Conservation (phyloP, 1,140 invertebrate species). For the Drosophila dunni region DNA sequence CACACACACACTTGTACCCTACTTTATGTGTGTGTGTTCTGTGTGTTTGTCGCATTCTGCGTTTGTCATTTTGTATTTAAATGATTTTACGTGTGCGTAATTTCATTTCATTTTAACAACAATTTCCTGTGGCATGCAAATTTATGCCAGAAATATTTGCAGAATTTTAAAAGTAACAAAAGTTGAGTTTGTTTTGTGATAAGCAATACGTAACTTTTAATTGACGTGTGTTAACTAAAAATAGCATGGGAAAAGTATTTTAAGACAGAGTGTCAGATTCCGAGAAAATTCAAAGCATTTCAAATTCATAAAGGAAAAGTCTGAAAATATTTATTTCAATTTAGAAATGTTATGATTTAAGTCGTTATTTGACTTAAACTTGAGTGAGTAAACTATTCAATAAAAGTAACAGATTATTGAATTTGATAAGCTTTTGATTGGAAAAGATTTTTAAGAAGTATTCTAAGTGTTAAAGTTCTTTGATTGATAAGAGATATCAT, state of each 20-base stretch:
- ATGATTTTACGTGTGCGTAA: slow-evolving; percentile 70
- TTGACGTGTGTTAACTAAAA: slow-evolving; percentile 14
- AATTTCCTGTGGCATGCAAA: slow-evolving; percentile 61
- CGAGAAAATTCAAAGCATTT: no score
- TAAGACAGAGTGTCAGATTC: not conserved
- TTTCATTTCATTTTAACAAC: slow-evolving; percentile 70
- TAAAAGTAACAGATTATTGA: no score
- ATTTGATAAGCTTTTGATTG: no score
- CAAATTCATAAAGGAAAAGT: no score
- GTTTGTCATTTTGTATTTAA: slow-evolving; percentile 64
- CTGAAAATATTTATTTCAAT: no score
- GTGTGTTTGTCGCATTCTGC: slow-evolving; percentile 32
- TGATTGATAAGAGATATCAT: no score
- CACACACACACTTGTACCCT: not conserved
- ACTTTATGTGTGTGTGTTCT: not conserved
- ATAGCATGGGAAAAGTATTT: not conserved
- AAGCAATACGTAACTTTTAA: slow-evolving; percentile 18
- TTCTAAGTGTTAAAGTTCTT: no score
- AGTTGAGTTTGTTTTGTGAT: slow-evolving; percentile 39
- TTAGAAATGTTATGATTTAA: no score
- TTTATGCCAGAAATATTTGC: slow-evolving; percentile 76
- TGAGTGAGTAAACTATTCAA: no score
- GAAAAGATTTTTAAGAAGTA: no score
- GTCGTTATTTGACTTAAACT: no score
- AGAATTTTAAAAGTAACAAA: slow-evolving; percentile 66